Percentiles rank a stretch among this genome's conserved stretches.
Evolutionary conservation across 2,888 invertebrate species (phyloP).

Genomic region (Spialia ferax): DNA sequence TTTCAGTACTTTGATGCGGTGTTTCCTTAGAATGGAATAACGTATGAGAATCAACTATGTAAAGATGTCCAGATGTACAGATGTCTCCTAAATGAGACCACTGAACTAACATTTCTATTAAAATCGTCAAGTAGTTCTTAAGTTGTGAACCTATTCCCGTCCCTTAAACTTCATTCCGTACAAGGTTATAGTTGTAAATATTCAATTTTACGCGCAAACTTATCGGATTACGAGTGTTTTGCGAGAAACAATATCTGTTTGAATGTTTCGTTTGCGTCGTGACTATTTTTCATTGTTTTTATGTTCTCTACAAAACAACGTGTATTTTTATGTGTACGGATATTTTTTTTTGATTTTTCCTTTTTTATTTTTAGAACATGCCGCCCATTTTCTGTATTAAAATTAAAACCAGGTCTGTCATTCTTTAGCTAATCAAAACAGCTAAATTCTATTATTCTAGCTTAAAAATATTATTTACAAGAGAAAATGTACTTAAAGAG

Average conservation of each 20-base stretch:
- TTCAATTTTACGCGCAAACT: constrained; percentile 25
- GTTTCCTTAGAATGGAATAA: too few relatives aligned
- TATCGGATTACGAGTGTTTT: constrained; percentile 31
- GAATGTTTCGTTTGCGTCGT: neutral
- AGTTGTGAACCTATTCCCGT: neutral
- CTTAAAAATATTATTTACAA: constrained; percentile 28
- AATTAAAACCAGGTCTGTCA: too few relatives aligned
- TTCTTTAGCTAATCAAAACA: too few relatives aligned
- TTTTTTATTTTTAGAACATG: too few relatives aligned
- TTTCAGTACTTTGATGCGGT: too few relatives aligned
- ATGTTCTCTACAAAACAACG: neutral
- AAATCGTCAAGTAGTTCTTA: neutral
- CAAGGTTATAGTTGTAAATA: constrained; percentile 22
- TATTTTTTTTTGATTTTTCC: neutral
- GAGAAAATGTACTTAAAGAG: constrained; percentile 27
- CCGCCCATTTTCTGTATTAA: too few relatives aligned
- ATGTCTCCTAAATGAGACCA: too few relatives aligned
- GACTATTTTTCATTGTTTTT: constrained; percentile 14
- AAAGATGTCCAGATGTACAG: too few relatives aligned
- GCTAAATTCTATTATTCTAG: too few relatives aligned
- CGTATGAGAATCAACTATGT: too few relatives aligned
- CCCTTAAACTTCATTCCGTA: constrained; percentile 1
- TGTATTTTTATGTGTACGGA: neutral
- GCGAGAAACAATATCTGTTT: constrained; percentile 25
- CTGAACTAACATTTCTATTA: too few relatives aligned